Base-by-base conservation (phyloP, 1,140 invertebrate genomes). In the Drosophila ogumai region DNA sequence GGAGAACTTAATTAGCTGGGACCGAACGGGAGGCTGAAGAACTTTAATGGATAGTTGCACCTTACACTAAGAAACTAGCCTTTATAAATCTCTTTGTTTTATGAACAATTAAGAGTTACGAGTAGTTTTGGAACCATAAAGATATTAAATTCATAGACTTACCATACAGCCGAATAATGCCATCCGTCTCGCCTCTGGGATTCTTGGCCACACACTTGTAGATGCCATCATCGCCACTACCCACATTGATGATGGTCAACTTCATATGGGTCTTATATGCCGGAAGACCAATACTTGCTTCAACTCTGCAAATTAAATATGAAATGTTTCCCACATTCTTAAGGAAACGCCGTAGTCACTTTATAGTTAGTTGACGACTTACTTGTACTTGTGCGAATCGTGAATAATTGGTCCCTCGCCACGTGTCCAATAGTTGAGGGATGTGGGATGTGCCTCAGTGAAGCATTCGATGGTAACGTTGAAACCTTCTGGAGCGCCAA, bases 191-290 rank as follows among this genome's bases (percentile, higher is more conserved):
- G 58, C 97, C 97, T 50, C 97, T 93, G 9, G 97, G 97, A 94
- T 98, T 98, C 93, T 98, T 98, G 22, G 97, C 97, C 55, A 93
- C 92, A 92, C 98, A 98, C 91, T 98, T 98, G 93, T 98, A 98
- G 34, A 95, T 96, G 13, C 97, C 97, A 91, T 97, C 97, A 92
- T 98, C 97, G 65, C 93, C 94, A 38, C 95, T 95, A 75, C 95
- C 93, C 28, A 97, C 95, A 85, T 96, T 95, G 72, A 94, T 93
- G 68, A 97, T 96, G 13, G 96, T 96, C 13, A 97, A 93, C 75
- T 95, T 95, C 96, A 97, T 97, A 82, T 97, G 96, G 5, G 95
- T 97, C 81, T 97, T 97, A 86, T 98, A 97, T 1, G 95, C 93
- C 1, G 96, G 96, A n/a, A 92, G 80, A 50, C 95, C 95, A 13